phyloP scores from a whole-genome alignment of 2,797 vertebrate genomes.

The Anomalospiza imberbis region DNA sequence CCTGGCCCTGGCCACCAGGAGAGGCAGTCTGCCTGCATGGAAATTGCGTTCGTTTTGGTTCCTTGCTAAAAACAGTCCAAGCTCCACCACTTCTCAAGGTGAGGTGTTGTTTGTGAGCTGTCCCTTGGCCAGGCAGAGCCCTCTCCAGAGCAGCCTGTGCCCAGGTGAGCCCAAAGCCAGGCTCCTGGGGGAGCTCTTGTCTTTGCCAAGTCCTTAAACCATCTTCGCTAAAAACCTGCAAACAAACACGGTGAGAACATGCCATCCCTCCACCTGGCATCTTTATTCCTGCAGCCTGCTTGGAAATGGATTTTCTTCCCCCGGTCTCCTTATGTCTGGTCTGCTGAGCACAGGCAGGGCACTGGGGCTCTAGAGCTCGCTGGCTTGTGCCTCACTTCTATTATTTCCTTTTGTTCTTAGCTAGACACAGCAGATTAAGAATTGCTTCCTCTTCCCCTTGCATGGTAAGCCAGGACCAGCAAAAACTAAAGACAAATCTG shows the following conservation, averaged over 20 bases:
- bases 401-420: background rate
- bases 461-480: background rate
- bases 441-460: background rate
- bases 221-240: background rate
- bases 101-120: background rate
- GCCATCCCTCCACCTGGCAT: background rate
- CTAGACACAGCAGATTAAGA: background rate
- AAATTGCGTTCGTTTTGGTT: background rate
- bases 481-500: background rate
- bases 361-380: background rate
- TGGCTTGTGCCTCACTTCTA: background rate
- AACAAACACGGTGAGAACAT: background rate
- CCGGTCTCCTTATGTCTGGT: background rate
- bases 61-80: background rate
- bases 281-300: background rate
- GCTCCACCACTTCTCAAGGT: background rate
- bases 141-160: background rate
- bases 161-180: background rate
- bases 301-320: background rate
- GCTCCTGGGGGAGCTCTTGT: conserved; percentile 4
- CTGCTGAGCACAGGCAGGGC: background rate
- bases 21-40: background rate
- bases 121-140: background rate
- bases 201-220: background rate
- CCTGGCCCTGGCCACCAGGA: background rate